Evolutionary conservation across 1,140 invertebrate genomes (phyloP).

Genomic region (Popillia japonica): DNA sequence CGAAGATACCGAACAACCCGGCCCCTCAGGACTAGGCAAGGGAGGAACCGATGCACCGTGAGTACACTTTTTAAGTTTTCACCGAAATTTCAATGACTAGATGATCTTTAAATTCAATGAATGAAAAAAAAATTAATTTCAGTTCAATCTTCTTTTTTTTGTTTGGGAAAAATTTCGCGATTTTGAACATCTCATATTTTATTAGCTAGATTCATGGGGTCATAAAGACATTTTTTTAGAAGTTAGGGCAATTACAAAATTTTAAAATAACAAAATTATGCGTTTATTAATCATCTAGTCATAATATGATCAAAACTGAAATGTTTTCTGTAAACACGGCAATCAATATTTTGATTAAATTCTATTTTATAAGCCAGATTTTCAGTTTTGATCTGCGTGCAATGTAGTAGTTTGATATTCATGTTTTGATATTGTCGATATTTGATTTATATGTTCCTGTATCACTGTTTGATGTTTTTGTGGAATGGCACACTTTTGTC

Average conservation of each 20-base stretch:
- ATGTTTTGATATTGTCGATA: background rate
- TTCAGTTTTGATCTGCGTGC: background rate
- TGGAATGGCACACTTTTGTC: background rate
- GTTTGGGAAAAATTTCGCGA: too few species aligned
- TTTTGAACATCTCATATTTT: too few species aligned
- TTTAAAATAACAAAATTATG: too few species aligned
- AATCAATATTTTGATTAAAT: background rate
- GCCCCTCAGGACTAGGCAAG: constrained; percentile 66
- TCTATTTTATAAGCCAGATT: background rate
- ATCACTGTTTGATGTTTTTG: background rate
- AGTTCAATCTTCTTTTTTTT: background rate
- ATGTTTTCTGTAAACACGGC: background rate
- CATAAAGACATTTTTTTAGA: too few species aligned
- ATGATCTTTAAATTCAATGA: background rate
- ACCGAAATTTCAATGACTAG: background rate
- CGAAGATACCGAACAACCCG: constrained; percentile 62
- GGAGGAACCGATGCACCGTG: constrained; percentile 66
- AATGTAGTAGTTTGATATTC: background rate
- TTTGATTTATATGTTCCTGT: background rate
- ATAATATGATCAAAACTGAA: background rate
- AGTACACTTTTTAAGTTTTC: constrained; percentile 59
- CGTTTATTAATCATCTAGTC: background rate
- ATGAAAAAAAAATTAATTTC: background rate
- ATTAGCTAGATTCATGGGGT: too few species aligned
- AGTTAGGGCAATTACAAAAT: too few species aligned